Evolutionary conservation across 1,140 invertebrate genomes (phyloP).

Genomic region (Heliconius himera): DNA sequence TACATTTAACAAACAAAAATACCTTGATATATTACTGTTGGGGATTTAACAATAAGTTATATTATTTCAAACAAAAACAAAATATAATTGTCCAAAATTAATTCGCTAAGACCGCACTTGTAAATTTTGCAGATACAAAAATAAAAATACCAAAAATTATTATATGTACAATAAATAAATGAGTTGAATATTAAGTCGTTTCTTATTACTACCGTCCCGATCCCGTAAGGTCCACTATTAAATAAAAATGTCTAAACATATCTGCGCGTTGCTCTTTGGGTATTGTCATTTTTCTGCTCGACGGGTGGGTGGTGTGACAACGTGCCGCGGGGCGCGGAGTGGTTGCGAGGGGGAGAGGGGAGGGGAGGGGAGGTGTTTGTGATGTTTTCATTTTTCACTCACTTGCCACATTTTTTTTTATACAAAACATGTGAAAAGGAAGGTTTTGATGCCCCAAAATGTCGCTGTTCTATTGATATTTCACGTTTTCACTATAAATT

Average conservation of each 20-base stretch:
- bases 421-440: constrained; percentile 51
- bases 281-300: constrained; percentile 60
- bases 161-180: no score
- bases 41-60: no score
- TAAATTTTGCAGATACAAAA: no score
- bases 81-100: no score
- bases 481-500: constrained; percentile 24
- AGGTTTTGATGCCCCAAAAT: constrained; percentile 46
- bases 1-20: no score
- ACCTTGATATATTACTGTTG: no score
- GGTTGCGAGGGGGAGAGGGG: constrained; percentile 21
- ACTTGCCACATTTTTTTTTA: constrained; percentile 61
- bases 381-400: constrained; percentile 73
- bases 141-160: no score
- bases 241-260: background rate
- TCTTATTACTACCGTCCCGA: no score
- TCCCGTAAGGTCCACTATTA: no score
- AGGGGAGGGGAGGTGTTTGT: constrained; percentile 48
- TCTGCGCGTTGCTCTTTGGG: constrained; percentile 44
- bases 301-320: constrained; percentile 62
- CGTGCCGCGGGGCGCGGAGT: constrained; percentile 44
- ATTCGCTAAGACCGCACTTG: no score
- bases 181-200: no score
- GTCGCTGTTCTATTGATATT: constrained; percentile 32
- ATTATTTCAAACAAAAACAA: no score